Base-by-base conservation (phyloP, 2,888 invertebrate species). In the Thereva nobilitata region DNA sequence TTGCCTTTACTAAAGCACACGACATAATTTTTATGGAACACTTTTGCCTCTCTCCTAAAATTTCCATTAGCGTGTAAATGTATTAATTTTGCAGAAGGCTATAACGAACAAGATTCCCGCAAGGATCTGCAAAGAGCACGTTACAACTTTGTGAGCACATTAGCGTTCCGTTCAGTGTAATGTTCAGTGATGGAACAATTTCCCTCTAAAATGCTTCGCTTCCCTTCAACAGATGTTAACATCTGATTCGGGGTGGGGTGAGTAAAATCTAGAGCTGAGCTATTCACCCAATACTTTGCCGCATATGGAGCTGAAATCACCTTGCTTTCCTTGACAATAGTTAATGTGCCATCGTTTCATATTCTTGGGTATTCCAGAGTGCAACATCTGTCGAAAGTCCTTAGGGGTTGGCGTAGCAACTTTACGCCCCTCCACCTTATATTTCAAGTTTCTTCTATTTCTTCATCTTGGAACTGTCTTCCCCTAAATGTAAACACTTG, bases 321-420 rank as follows among this genome's bases (percentile, higher is more conserved):
- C 37, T 55, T 23, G 56, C 45, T 44, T 56, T 56, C 23, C 56
- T 56, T 34, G 42, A 38, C 42, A 56, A 44, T 56, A 44, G 56
- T 56, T 56, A 56, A 56, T 56, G 56, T 56, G 56, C 42, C 42
- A 42, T 56, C 56, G 44, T 56, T 56, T 56, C 56, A 56, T 44
- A 56, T 56, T 42, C 42, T 37, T 44, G 56, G 56, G 44, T 44
- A 56, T 38, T 44, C 34, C 12, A 6, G 42, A 35, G 56, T 56
- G 56, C 56, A 56, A 44, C 56, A 56, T 56, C 56, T 56, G 56
- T 23, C 38, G 44, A 37, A 56, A 56, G 47, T 10, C 23, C 23
- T 23, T 23, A 23, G 23, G 23, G 23, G 23, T 23, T 23, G 23
- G 23, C 23, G 23, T 23, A 23, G 23, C 23, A 23, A 23, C 23